Evolutionary conservation across 23 tunicate species (phyloP).

Genomic region (Ascidia mentula): DNA sequence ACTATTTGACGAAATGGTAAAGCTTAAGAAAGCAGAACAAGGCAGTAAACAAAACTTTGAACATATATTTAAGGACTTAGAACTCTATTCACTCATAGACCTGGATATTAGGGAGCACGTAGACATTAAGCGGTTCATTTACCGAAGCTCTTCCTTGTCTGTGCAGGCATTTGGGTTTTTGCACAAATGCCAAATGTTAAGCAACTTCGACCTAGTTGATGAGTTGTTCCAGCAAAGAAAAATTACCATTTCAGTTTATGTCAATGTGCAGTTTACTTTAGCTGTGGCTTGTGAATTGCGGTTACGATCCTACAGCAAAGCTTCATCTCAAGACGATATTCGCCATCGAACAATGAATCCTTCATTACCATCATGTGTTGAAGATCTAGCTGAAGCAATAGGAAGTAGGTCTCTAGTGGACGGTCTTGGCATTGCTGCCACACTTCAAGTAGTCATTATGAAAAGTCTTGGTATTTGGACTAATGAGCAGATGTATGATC

Average conservation of each 20-base stretch:
- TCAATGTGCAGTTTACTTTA: not conserved
- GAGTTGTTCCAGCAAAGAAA: not conserved
- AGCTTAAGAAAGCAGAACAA: no score
- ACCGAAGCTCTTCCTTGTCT: conserved; percentile 1
- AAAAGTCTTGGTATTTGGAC: not conserved
- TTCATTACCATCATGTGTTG: not conserved
- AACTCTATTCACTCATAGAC: no score
- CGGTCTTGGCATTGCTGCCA: not conserved
- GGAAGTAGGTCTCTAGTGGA: not conserved
- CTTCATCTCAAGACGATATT: not conserved
- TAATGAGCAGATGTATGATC: not conserved
- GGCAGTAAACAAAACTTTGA: no score
- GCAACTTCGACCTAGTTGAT: not conserved
- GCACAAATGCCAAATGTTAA: not conserved
- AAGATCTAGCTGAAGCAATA: not conserved
- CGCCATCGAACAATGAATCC: not conserved
- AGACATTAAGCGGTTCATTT: conserved; percentile 6
- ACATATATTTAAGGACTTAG: no score
- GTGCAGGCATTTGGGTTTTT: not conserved
- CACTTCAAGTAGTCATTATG: not conserved
- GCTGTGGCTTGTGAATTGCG: conserved; percentile 2
- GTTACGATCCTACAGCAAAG: not conserved
- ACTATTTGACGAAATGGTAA: no score
- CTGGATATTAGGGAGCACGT: no score
- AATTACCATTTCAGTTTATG: not conserved